These are phyloP conservation scores for Patagioenas fasciata DNA, from an alignment of 2,113 vertebrate genomes.

Conservation along the genomic window DNA sequence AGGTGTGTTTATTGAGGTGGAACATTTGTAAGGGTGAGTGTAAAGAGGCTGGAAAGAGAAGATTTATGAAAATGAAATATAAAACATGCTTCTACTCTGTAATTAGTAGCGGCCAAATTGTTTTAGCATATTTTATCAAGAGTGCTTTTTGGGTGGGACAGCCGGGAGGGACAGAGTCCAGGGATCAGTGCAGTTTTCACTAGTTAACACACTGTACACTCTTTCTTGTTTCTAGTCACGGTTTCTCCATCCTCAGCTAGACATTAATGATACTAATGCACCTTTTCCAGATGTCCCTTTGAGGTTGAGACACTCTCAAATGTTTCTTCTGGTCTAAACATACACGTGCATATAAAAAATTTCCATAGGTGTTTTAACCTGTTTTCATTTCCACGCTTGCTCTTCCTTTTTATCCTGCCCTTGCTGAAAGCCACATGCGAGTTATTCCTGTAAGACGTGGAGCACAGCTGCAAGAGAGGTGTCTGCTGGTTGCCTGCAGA, in stretches of 20 bases:
- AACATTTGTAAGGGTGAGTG: neutral
- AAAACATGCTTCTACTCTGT: neutral
- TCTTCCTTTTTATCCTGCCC: neutral
- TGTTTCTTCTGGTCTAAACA: neutral
- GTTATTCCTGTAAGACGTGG: neutral
- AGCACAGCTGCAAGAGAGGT: accelerated
- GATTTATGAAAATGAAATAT: neutral
- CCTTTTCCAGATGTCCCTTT: neutral
- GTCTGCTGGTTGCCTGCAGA: neutral
- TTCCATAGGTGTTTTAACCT: neutral
- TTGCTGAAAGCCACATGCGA: neutral
- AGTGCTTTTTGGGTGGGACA: neutral
- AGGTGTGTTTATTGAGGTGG: neutral
- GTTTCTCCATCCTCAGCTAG: neutral
- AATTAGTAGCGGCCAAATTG: neutral
- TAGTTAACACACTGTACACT: neutral
- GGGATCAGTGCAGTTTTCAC: neutral
- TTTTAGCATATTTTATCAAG: neutral
- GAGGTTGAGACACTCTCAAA: neutral
- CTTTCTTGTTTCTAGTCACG: neutral
- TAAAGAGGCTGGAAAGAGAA: neutral
- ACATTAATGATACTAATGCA: neutral
- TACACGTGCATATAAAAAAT: neutral
- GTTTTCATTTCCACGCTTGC: neutral
- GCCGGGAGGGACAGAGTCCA: neutral